A percentile compares a stretch with the other conserved stretches of the same genome.
Conservation (phyloP, 2,113 vertebrate species). For the Poicephalus meyeri region DNA sequence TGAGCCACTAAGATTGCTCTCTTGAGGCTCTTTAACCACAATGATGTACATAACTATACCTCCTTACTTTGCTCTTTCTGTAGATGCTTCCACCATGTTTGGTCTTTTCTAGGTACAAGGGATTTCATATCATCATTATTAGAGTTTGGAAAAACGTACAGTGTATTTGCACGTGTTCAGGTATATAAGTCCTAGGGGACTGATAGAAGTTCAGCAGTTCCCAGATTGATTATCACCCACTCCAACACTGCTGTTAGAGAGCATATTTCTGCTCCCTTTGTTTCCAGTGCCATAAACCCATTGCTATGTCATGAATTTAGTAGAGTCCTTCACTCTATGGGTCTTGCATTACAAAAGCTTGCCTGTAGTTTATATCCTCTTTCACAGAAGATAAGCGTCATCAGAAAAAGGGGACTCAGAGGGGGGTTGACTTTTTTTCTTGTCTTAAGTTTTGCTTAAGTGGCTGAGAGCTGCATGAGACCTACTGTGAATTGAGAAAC, state of each 20-base stretch:
- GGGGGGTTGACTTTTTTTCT: background rate
- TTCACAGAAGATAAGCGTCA: background rate
- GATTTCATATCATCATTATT: slow-evolving; percentile 49
- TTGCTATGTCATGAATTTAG: slow-evolving; percentile 49
- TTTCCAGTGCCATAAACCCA: slow-evolving; percentile 41
- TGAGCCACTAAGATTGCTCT: slow-evolving; percentile 48
- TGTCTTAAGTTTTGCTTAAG: background rate
- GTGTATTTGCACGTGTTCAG: slow-evolving; percentile 57
- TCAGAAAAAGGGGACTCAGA: background rate
- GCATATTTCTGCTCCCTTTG: slow-evolving; percentile 26
- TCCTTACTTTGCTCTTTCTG: slow-evolving; percentile 30
- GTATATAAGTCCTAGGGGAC: slow-evolving; percentile 61
- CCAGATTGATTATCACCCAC: slow-evolving; percentile 60
- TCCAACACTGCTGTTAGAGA: slow-evolving; percentile 18
- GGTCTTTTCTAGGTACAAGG: slow-evolving; percentile 50
- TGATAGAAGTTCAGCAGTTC: slow-evolving; percentile 70
- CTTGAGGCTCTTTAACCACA: slow-evolving; percentile 53
- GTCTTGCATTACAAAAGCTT: slow-evolving; percentile 34
- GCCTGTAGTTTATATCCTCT: background rate
- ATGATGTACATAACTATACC: slow-evolving; percentile 66
- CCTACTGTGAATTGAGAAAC: background rate
- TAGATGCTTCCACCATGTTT: slow-evolving; percentile 58
- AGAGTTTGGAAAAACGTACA: slow-evolving; percentile 26
- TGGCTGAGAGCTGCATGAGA: background rate
- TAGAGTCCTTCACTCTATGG: background rate